Evolutionary conservation across 2,113 vertebrate species (phyloP).

Genomic region (Tautogolabrus adspersus): DNA sequence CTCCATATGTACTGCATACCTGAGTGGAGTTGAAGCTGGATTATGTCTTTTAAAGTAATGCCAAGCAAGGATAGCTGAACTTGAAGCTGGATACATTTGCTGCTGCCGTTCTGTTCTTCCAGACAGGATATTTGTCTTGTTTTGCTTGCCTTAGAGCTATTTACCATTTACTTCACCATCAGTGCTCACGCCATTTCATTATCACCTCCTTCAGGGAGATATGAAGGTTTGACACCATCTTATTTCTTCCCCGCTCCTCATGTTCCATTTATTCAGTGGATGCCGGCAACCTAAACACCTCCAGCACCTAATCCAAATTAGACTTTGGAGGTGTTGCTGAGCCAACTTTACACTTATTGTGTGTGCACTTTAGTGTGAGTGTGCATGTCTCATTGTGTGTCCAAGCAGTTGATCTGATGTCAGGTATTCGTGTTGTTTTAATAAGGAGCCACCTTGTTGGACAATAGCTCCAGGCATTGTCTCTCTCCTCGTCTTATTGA

Average conservation of each 20-base stretch:
- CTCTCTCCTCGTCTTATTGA: slow-evolving; percentile 17
- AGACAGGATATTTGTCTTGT: slow-evolving; percentile 44
- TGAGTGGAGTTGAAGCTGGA: slow-evolving; percentile 9
- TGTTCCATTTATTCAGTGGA: slow-evolving; percentile 53
- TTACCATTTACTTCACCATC: slow-evolving; percentile 55
- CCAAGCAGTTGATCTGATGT: slow-evolving; percentile 52
- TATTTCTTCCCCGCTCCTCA: slow-evolving; percentile 32
- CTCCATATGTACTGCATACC: slow-evolving; percentile 16
- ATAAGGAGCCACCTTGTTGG: slow-evolving; percentile 36
- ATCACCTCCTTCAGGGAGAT: slow-evolving; percentile 53
- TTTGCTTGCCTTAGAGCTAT: slow-evolving; percentile 55
- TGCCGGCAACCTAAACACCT: slow-evolving; percentile 44
- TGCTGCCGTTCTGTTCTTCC: slow-evolving; percentile 20
- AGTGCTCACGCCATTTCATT: slow-evolving; percentile 54
- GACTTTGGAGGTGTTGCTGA: slow-evolving; percentile 8
- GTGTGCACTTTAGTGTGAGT: neutral
- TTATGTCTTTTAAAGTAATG: slow-evolving; percentile 36
- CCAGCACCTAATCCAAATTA: slow-evolving; percentile 45
- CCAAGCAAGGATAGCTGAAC: slow-evolving; percentile 5
- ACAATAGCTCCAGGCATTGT: slow-evolving; percentile 52
- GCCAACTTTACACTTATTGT: neutral
- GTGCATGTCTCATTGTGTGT: neutral
- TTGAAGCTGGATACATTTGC: slow-evolving; percentile 36
- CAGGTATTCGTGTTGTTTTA: slow-evolving; percentile 39
- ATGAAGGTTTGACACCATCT: slow-evolving; percentile 43